Evolutionary conservation across 2,888 invertebrate genomes (phyloP).

Genomic region (Dendrolimus pini): DNA sequence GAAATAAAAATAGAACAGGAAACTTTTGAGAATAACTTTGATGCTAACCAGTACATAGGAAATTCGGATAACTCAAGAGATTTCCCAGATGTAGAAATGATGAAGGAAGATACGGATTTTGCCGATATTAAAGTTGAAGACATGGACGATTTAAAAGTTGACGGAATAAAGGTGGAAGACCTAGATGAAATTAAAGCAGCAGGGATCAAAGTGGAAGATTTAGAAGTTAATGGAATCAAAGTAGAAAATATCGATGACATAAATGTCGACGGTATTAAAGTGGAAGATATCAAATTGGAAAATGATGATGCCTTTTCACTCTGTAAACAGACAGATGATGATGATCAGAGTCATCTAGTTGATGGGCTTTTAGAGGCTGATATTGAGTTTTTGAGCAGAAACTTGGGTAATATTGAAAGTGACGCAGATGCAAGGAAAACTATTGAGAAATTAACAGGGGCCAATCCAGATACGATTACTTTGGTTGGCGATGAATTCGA

Average conservation of each 20-base stretch:
- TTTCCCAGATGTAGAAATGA: conserved; percentile 53
- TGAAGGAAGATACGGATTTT: conserved; percentile 59
- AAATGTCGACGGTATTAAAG: conserved; percentile 54
- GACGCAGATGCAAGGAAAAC: conserved; percentile 71
- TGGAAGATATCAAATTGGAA: conserved; percentile 64
- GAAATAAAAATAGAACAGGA: conserved; percentile 61
- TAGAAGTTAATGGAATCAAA: conserved; percentile 54
- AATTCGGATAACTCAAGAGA: conserved; percentile 52
- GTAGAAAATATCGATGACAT: conserved; percentile 60
- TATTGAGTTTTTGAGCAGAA: conserved; percentile 69
- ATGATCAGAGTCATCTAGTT: conserved; percentile 55
- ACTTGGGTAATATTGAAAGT: conserved; percentile 68
- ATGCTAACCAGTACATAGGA: conserved; percentile 55
- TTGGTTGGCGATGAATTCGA: conserved; percentile 69
- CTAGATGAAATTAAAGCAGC: conserved; percentile 58
- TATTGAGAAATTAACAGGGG: conserved; percentile 69
- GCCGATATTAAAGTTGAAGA: conserved; percentile 68
- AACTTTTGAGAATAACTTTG: conserved; percentile 52
- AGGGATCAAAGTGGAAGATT: conserved; percentile 60
- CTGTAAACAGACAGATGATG: conserved; percentile 49
- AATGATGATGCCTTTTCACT: conserved; percentile 54
- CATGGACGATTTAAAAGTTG: conserved; percentile 66
- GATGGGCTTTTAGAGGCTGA: conserved; percentile 67
- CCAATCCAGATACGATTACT: conserved; percentile 63
- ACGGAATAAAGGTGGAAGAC: conserved; percentile 61